Percentiles rank a stretch among this genome's conserved stretches.
These are phyloP conservation scores for Aspidiotus rigidus DNA, from an alignment of 2,888 invertebrate species.

Conservation along the genomic window DNA sequence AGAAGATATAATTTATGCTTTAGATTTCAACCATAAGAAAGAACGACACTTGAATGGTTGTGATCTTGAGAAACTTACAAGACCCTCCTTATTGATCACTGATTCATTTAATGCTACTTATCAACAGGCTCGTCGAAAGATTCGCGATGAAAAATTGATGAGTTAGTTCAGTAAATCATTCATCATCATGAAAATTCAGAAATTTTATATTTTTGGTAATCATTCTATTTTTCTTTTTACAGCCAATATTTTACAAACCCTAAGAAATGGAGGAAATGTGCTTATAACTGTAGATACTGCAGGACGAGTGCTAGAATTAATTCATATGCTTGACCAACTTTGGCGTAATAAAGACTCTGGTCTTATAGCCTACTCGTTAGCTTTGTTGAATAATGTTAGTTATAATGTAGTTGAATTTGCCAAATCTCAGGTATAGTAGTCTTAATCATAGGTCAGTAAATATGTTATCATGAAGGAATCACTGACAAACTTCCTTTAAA, in stretches of 20 bases:
- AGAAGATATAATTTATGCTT: slow-evolving; percentile 96
- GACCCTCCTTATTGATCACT: slow-evolving; percentile 88
- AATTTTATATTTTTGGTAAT: neutral
- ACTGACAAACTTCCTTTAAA: slow-evolving; percentile 15
- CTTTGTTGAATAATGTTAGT: slow-evolving; percentile 89
- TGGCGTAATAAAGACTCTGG: slow-evolving; percentile 96
- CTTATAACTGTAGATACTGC: slow-evolving; percentile 94
- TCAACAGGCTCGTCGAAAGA: slow-evolving; percentile 77
- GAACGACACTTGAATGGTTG: slow-evolving; percentile 95
- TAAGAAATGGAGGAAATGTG: slow-evolving; percentile 90
- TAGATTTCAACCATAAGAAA: slow-evolving; percentile 98
- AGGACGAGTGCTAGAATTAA: slow-evolving; percentile 88
- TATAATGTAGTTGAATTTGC: slow-evolving; percentile 99
- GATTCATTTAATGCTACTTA: slow-evolving; percentile 94
- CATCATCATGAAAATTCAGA: neutral
- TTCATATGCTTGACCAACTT: slow-evolving; percentile 89
- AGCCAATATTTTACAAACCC: slow-evolving; percentile 87
- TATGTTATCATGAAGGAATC: neutral
- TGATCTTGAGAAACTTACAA: slow-evolving; percentile 76
- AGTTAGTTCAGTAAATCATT: slow-evolving; percentile 47
- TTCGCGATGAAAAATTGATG: slow-evolving; percentile 93
- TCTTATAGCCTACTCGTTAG: slow-evolving; percentile 81
- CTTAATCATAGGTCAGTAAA: no score
- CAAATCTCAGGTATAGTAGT: slow-evolving; percentile 64
- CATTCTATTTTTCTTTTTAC: slow-evolving; percentile 39